phyloP scores from a whole-genome alignment of 2,113 vertebrate genomes.

The Sturnus vulgaris region DNA sequence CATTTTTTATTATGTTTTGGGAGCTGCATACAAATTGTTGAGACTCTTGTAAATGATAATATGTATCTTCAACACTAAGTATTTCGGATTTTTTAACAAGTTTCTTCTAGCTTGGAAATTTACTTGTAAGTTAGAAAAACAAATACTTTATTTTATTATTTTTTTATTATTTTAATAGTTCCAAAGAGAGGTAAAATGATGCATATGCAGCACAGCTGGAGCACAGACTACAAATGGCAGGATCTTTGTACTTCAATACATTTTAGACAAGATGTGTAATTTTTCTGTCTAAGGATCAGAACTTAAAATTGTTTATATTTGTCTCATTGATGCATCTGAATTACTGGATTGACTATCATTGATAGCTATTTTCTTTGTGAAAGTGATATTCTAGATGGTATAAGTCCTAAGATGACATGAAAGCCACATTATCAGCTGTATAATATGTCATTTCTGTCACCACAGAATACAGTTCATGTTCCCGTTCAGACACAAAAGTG shows the following conservation, averaged over 20 bases:
- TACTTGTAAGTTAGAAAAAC: background rate
- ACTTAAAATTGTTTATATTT: background rate
- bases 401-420: background rate
- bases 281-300: background rate
- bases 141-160: background rate
- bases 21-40: background rate
- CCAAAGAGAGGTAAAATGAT: background rate
- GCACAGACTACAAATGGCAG: background rate
- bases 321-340: background rate
- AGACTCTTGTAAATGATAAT: background rate
- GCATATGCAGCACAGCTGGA: background rate
- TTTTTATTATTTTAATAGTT: background rate
- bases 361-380: background rate
- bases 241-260: background rate
- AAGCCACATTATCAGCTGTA: background rate
- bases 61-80: background rate
- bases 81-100: background rate
- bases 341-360: background rate
- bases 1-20: background rate
- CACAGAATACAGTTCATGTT: background rate
- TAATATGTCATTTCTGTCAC: background rate
- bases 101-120: background rate
- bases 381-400: background rate
- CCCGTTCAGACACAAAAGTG: background rate
- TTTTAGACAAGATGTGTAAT: background rate